Conservation (phyloP, 1,140 invertebrate genomes). For the Prorops nasuta region DNA sequence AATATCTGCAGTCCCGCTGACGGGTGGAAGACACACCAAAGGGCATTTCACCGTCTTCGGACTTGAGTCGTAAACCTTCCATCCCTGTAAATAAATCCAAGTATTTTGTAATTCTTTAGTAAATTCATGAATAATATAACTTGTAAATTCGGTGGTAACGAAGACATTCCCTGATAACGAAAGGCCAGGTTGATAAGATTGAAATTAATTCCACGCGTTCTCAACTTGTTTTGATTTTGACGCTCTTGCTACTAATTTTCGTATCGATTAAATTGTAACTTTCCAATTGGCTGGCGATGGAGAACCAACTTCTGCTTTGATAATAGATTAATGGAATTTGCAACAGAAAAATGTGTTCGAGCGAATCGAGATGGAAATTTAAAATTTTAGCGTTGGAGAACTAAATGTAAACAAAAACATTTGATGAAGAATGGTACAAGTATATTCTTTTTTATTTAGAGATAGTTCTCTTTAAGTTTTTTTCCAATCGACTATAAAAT, state of each 20-base stretch:
- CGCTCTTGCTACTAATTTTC: not conserved
- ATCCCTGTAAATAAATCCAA: conserved; percentile 62
- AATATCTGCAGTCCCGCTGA: conserved; percentile 85
- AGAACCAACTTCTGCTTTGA: no score
- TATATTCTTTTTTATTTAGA: no score
- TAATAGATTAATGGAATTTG: no score
- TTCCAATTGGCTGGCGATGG: no score
- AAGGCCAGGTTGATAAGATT: not conserved
- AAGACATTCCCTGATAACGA: not conserved
- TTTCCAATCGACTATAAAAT: no score
- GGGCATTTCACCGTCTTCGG: conserved; percentile 78
- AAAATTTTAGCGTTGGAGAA: no score
- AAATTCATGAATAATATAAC: not conserved
- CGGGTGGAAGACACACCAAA: conserved; percentile 82
- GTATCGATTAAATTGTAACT: no score
- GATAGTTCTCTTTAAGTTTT: no score
- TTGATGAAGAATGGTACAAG: no score
- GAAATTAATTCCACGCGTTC: not conserved
- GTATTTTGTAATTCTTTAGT: conserved; percentile 3
- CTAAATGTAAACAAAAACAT: no score
- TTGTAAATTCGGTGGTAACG: not conserved
- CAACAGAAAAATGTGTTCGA: no score
- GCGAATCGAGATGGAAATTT: no score
- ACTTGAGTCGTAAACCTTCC: conserved; percentile 86
- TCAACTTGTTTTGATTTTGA: not conserved